phyloP scores from a whole-genome alignment of 1,140 invertebrate genomes.

The Charaxes varanes region DNA sequence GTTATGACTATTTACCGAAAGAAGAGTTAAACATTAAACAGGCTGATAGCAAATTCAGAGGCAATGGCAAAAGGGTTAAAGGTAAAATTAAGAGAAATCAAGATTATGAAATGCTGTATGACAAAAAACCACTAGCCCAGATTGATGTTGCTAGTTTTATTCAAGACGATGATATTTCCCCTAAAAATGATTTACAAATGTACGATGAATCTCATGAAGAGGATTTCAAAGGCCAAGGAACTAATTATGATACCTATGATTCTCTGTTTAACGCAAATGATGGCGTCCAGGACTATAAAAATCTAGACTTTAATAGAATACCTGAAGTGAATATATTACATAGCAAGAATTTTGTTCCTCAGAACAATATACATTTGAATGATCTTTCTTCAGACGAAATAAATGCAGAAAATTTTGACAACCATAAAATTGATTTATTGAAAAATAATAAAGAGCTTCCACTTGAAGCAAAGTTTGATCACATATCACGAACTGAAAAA shows the following conservation, averaged over 20 bases:
- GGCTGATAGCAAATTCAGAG: conserved; percentile 1
- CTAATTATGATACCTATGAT: background rate
- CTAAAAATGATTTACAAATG: conserved; percentile 13
- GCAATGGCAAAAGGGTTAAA: conserved; percentile 1
- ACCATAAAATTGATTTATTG: background rate
- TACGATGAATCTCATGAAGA: conserved; percentile 1
- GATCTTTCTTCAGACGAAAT: background rate
- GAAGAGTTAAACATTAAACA: conserved; percentile 1
- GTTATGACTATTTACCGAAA: conserved; percentile 1
- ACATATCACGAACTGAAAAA: conserved; percentile 5
- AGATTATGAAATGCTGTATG: conserved; percentile 17
- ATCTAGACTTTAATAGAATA: conserved; percentile 3
- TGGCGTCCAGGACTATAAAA: conserved; percentile 2
- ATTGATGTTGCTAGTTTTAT: conserved; percentile 39
- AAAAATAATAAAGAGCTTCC: background rate
- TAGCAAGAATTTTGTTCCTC: conserved; percentile 2
- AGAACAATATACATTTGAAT: background rate
- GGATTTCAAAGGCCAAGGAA: background rate
- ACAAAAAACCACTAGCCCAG: conserved; percentile 22
- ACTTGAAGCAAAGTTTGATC: background rate
- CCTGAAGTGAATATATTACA: conserved; percentile 7
- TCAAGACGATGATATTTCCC: conserved; percentile 19
- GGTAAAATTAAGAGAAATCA: conserved; percentile 14
- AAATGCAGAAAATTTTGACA: background rate
- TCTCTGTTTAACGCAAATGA: background rate